phyloP scores from a whole-genome alignment of 2,113 vertebrate genomes.

The Eurystomus gularis region DNA sequence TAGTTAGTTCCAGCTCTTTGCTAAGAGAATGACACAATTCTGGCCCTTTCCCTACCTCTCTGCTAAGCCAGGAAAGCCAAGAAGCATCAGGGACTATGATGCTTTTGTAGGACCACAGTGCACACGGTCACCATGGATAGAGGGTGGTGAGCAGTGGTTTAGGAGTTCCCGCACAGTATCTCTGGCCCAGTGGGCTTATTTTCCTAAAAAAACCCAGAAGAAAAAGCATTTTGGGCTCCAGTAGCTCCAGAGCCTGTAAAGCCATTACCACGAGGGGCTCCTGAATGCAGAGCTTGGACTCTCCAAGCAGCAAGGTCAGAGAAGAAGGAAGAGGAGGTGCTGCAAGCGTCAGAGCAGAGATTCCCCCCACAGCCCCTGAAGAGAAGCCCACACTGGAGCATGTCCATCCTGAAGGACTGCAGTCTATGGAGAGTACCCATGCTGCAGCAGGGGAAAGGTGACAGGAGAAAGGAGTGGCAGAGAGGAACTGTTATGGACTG shows the following conservation, averaged over 20 bases:
- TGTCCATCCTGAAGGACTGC: not conserved
- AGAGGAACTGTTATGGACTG: not conserved
- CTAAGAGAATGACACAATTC: not conserved
- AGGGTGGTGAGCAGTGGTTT: not conserved
- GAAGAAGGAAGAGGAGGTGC: not conserved
- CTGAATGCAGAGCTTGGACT: not conserved
- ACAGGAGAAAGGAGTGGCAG: not conserved
- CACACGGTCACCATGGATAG: accelerated
- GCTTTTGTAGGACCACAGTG: not conserved
- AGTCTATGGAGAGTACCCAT: not conserved
- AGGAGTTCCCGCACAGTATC: not conserved
- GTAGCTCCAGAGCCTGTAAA: not conserved
- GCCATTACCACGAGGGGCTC: not conserved
- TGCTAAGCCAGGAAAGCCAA: not conserved
- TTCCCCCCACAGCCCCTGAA: not conserved
- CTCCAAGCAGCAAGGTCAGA: not conserved
- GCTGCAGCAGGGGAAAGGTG: not conserved
- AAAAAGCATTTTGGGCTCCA: not conserved
- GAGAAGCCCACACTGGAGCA: not conserved
- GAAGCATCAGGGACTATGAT: not conserved
- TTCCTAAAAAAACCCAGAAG: not conserved
- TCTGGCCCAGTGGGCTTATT: not conserved
- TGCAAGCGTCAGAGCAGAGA: not conserved
- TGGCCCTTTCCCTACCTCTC: not conserved
- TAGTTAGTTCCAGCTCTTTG: not conserved